Evolutionary conservation across 1,140 invertebrate genomes (phyloP), one percentile per base, ranked within the genome.

Genomic region (Hylyphantes graminicola): DNA sequence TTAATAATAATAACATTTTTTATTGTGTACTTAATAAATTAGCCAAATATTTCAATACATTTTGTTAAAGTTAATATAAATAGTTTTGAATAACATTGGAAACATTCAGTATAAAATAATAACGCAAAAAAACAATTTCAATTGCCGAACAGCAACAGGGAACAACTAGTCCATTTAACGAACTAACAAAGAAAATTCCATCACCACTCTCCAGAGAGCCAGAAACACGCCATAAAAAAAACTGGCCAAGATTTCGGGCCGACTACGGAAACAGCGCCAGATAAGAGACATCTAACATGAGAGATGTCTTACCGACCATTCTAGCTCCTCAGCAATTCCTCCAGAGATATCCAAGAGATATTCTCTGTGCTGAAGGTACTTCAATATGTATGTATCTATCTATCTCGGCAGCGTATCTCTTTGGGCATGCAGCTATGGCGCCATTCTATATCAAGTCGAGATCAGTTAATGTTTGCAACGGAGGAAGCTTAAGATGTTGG

Each of bases 261-360:
- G 74, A 76, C 74, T 63, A 64, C 59, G 74, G 74, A 76, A 76
- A 76, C 74, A 64, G 74, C 8, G 15, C 12, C 17, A 76, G 74
- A 76, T 76, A 76, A 76, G 35, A 67, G 57, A 15, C 57, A 17
- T 35, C 72, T 55, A 74, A 17, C 72, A 76, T 76, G 74, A 76
- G 74, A 76, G 74, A 76, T 76, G 74, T 76, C 57, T 64, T 51
- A 76, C 21, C 74, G 48, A 76, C 74, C 57, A 63, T 64, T 64
- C 72, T 55, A 21, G 72, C 57, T 76, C 17, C 59, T 63, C 74
- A 63, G 74, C 74, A 76, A 76, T 76, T 76, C 74, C 74, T 76
- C 53, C 17, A 76, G 74, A 76, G 74, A 76, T 76, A 76, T 76
- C 74, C 63, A 8, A 21, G 35, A 76, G 74, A 76, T 76, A 76